Conservation (phyloP, 2,888 invertebrate genomes). For the Tromatobia lineatoria region DNA sequence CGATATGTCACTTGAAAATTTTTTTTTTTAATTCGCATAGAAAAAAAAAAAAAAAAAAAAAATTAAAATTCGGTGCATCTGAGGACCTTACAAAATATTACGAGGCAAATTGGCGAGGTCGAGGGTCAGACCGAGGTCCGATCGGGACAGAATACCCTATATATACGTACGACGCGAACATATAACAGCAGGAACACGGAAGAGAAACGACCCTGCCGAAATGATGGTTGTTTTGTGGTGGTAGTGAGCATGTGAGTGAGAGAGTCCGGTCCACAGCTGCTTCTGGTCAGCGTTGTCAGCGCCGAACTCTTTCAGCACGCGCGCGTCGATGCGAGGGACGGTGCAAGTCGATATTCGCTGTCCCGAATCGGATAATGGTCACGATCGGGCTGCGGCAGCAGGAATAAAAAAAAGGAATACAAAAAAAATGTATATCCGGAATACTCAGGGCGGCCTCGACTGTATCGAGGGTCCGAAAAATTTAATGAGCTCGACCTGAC, state of each 20-base stretch:
- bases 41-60: too few relatives aligned
- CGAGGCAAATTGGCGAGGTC: too few relatives aligned
- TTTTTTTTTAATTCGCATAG: too few relatives aligned
- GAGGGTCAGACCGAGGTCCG: too few relatives aligned
- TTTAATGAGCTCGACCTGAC: conserved; percentile 68
- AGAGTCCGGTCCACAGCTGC: conserved; percentile 30
- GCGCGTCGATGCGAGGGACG: conserved; percentile 15
- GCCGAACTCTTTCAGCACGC: not conserved
- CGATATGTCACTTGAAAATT: too few relatives aligned
- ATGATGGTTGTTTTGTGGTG: conserved; percentile 51
- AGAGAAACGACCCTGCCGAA: conserved; percentile 64
- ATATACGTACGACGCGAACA: not conserved
- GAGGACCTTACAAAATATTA: too few relatives aligned
- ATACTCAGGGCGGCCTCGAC: conserved; percentile 46
- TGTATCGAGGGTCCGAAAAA: conserved; percentile 62
- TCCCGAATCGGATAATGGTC: conserved; percentile 66
- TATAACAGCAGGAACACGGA: conserved; percentile 9
- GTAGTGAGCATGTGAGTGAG: not conserved
- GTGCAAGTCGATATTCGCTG: conserved; percentile 50
- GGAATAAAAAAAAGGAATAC: conserved; percentile 11
- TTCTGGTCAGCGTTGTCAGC: conserved; percentile 16
- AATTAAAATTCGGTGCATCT: too few relatives aligned
- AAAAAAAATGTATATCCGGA: conserved; percentile 35
- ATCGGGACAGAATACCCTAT: not conserved
- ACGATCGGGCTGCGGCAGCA: conserved; percentile 48